Base-by-base conservation (phyloP, 2,888 invertebrate species). In the Caenorhabditis plicata region DNA sequence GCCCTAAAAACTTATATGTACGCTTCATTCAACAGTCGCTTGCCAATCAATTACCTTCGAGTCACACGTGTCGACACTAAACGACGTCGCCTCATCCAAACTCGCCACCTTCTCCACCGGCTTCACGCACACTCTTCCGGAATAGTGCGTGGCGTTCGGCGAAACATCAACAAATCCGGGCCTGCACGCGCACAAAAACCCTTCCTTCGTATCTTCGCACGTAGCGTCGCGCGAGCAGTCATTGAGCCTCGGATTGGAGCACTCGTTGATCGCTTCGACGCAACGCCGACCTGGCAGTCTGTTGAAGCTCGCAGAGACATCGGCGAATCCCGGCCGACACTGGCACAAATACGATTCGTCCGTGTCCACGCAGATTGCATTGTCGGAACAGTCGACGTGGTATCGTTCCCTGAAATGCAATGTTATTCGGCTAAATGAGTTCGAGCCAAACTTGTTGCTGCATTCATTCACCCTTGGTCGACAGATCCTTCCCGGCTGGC, bases 161-260 rank as follows among this genome's bases (percentile, higher is more conserved):
- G 79, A 79, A 3, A 75, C 77, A 82, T 90, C 90, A 0, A 87
- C 86, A 81, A 85, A 89, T 23, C 89, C 91, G 80, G 90, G 89
- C 44, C 87, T 86, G 77, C 93, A 93, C 71, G 89, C 89, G 81
- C 93, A 93, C 0, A 90, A 89, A 82, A 91, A 93, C 0, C 91
- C 90, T 9, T 67, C 72, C 7, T 88, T 87, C 11, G 91, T 84
- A 81, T 93, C 93, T 82, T 92, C 90, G 80, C 93, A 94, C 39
- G 89, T 87, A 0, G 92, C 89, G 74, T 91, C 87, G 52, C 87
- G 87, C 0, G 91, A 90, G 74, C 93, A 94, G 80, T 93, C 92
- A 79, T 93, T 90, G 83, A 88, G 88, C 73, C 44, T 61, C 25
- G 49, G 38, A 11, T 44, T 47, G 1, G 57, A 49, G 46, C 81